Conservation (phyloP, 2,888 invertebrate genomes). For the Galeruca laticollis region DNA sequence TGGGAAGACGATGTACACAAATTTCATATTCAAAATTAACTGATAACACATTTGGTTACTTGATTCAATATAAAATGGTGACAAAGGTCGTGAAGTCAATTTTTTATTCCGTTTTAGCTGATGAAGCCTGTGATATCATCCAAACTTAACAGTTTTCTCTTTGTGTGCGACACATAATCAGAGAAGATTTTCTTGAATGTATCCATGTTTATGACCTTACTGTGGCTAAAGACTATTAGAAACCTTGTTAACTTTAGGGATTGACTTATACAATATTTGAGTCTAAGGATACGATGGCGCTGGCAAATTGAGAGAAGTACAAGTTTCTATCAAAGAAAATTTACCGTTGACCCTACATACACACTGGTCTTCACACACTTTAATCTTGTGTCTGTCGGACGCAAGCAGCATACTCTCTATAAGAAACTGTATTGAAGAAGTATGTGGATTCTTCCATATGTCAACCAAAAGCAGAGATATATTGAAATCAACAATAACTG, state of each 20-base stretch:
- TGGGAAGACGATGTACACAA: slow-evolving; percentile 15
- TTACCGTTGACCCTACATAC: slow-evolving; percentile 1
- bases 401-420: background rate
- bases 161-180: background rate
- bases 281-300: slow-evolving; percentile 29
- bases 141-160: background rate
- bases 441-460: background rate
- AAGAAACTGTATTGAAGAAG: background rate
- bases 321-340: background rate
- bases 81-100: slow-evolving; percentile 6
- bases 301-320: slow-evolving; percentile 17
- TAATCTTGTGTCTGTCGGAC: background rate
- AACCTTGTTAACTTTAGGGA: too few species aligned
- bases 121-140: too few species aligned
- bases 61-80: too few species aligned
- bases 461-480: too few species aligned
- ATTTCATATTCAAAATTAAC: slow-evolving; percentile 15
- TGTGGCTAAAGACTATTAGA: too few species aligned
- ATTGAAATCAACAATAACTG: background rate
- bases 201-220: background rate
- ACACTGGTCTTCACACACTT: too few species aligned
- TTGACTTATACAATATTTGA: too few species aligned
- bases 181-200: background rate
- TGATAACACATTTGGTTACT: background rate
- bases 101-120: background rate